Base-by-base conservation (phyloP, 2,888 invertebrate genomes). In the Rambutsinella grinnellia region DNA sequence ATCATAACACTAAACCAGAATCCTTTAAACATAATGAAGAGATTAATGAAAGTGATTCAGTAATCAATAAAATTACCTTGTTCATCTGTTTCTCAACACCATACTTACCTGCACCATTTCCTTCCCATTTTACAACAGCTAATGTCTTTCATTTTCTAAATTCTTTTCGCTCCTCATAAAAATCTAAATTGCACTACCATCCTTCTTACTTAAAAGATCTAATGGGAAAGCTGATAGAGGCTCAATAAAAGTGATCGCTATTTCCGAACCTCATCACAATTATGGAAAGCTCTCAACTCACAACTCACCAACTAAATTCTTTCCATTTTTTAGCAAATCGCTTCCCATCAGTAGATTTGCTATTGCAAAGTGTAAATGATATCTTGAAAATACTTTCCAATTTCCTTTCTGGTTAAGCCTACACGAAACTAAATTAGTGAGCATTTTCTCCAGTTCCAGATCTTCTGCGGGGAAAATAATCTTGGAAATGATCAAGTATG, bases 141-240 rank as follows among this genome's bases (percentile, higher is more conserved):
- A 54, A 21, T 49, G 62, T 62, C 49, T 5, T 17, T 26, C n/a
- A 23, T 10, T 26, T 46, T 44, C 17, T 15, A 6, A 21, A 62
- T 21, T 27, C 57, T n/a, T 62, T 27, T 62, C 10, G 2, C 49
- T 51, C 19, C 54, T 36, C 17, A 3, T 8, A 23, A 63, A 28
- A 21, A 23, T 44, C 24, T 56, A 24, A 71, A 71, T 71, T 71
- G 65, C 71, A 36, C 13, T 13, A 36, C 36, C 36, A 36, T n/a
- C 36, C 36, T 36, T 36, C 36, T 36, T 36, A 13, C 36, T 13
- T 36, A 36, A 8, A 13, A 36, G n/a, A n/a, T n/a, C n/a, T n/a
- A 36, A 36, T 36, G 36, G 36, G 36, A 8, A 36, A 13, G 13
- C 36, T 36, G 36, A 8, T 36, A n/a, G n/a, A n/a, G n/a, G 36